Evolutionary conservation across 2,113 vertebrate genomes (phyloP).

Genomic region (Eretmochelys imbricata): DNA sequence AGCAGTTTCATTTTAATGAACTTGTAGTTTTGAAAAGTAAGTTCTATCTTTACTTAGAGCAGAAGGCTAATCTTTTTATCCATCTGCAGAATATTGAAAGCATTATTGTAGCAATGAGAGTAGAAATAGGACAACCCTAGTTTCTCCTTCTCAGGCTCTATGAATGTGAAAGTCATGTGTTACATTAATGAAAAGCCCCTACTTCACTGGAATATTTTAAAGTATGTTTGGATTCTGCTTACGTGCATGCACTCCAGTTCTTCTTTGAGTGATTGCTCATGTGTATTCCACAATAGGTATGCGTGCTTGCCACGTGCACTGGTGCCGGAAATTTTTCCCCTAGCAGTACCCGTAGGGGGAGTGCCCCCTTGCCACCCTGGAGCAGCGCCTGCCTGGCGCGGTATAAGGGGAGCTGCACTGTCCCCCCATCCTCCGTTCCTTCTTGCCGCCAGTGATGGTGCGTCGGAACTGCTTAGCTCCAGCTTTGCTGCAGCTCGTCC

Average conservation of each 20-base stretch:
- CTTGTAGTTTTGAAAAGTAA: not conserved
- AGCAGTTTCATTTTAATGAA: not conserved
- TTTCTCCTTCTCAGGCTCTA: not conserved
- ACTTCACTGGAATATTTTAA: not conserved
- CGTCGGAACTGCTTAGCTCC: too few relatives aligned
- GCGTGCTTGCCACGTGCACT: too few relatives aligned
- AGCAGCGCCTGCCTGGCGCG: too few relatives aligned
- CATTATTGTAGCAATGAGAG: not conserved
- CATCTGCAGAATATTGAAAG: not conserved
- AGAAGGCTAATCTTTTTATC: not conserved
- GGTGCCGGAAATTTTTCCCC: too few relatives aligned
- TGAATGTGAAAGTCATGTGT: not conserved
- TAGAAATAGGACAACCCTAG: not conserved
- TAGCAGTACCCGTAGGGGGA: too few relatives aligned
- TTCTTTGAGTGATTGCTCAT: too few relatives aligned
- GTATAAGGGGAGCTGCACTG: too few relatives aligned
- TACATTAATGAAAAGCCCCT: not conserved
- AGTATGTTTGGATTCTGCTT: not conserved
- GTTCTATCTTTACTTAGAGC: not conserved
- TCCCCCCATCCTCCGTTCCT: too few relatives aligned
- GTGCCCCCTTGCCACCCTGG: too few relatives aligned
- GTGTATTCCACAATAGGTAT: too few relatives aligned
- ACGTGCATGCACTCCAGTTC: not conserved
- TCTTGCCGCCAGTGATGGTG: too few relatives aligned
- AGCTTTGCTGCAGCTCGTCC: too few relatives aligned